Conservation (phyloP, 1,140 invertebrate species). For the Bombus pyrosoma region DNA sequence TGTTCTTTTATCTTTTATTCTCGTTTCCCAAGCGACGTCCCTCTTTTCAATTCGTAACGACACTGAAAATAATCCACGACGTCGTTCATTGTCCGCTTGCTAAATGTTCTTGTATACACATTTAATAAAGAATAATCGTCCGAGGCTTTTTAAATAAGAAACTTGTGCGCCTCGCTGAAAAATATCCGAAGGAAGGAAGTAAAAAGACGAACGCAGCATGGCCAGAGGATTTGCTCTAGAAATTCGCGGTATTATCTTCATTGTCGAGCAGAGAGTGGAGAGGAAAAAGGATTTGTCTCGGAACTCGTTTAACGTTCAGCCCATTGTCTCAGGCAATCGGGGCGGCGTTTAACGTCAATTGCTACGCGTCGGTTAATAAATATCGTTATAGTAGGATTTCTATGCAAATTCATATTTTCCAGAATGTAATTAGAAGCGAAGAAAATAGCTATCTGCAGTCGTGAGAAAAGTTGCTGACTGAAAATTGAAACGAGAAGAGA, state of each 20-base stretch:
- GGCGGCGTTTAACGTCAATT: constrained; percentile 21
- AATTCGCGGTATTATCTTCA: constrained; percentile 36
- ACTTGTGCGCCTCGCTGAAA: neutral
- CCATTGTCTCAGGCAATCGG: constrained; percentile 27
- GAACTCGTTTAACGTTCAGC: constrained; percentile 28
- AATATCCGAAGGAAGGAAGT: neutral
- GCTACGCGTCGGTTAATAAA: constrained; percentile 25
- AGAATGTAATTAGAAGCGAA: too few species aligned
- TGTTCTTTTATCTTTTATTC: too few species aligned
- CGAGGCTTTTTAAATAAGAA: constrained; percentile 22
- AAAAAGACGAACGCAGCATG: neutral
- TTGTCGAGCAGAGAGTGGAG: neutral
- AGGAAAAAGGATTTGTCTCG: constrained; percentile 16
- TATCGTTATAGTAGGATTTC: neutral
- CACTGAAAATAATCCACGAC: constrained; percentile 12
- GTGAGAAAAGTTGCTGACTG: too few species aligned
- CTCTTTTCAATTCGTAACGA: constrained; percentile 20
- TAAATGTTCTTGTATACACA: constrained; percentile 21
- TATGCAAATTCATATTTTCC: too few species aligned
- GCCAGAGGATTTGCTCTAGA: constrained; percentile 20
- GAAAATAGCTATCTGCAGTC: too few species aligned
- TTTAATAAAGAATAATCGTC: constrained; percentile 42
- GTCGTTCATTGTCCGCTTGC: constrained; percentile 5
- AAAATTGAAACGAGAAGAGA: too few species aligned
- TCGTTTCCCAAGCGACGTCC: neutral